Percentiles rank a stretch among this genome's conserved stretches.
Conservation (phyloP, 2,113 vertebrate species). For the Numenius arquata region DNA sequence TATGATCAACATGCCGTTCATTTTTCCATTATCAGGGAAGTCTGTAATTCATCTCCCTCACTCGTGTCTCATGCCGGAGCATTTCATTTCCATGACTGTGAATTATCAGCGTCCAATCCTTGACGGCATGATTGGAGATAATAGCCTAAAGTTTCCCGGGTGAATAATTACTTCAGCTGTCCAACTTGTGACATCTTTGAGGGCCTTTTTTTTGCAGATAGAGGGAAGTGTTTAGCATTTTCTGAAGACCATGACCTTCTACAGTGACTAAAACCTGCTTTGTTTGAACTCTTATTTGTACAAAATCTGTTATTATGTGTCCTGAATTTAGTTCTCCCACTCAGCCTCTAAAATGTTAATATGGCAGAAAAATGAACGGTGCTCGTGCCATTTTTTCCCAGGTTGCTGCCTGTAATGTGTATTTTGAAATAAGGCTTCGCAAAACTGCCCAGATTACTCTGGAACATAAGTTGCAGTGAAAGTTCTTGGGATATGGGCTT, state of each 20-base stretch:
- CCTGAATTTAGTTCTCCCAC: not conserved
- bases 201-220: not conserved
- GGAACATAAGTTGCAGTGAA: not conserved
- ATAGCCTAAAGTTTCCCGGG: conserved; percentile 17
- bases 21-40: conserved; percentile 34
- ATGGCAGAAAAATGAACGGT: not conserved
- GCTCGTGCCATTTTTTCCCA: not conserved
- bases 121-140: conserved; percentile 34
- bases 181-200: not conserved
- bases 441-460: not conserved
- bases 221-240: not conserved
- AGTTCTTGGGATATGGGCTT: not conserved
- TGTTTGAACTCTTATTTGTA: not conserved
- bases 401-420: not conserved
- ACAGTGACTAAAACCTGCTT: not conserved
- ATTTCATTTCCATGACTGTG: conserved; percentile 45
- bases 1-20: conserved; percentile 30
- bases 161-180: conserved; percentile 40
- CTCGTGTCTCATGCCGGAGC: not conserved
- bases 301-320: not conserved
- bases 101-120: conserved; percentile 49
- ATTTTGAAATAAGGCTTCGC: not conserved
- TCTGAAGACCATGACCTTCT: not conserved
- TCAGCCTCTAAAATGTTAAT: not conserved
- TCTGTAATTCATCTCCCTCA: conserved; percentile 43